Conservation (phyloP, 2,113 vertebrate genomes). For the Psilopogon haemacephalus region DNA sequence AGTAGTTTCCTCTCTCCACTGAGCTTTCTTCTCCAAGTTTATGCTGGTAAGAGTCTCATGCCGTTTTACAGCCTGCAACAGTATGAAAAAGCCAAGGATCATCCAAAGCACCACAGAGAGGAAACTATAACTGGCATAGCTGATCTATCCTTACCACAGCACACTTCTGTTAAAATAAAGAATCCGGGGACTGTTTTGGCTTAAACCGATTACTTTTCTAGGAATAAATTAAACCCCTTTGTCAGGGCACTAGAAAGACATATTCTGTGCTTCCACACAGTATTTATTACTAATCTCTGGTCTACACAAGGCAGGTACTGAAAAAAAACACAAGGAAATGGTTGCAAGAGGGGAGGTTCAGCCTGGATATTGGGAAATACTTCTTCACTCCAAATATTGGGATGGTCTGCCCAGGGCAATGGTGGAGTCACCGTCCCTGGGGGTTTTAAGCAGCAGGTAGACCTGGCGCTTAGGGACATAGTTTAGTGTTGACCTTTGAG, state of each 20-base stretch:
- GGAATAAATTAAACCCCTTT: neutral
- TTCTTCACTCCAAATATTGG: no score
- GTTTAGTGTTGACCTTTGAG: no score
- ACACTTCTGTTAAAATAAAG: neutral
- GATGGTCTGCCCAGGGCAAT: no score
- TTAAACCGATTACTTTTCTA: neutral
- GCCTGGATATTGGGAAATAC: no score
- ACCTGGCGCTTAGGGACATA: no score
- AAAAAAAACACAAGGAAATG: neutral
- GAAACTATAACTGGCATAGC: neutral
- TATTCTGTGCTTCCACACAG: neutral
- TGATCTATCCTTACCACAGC: neutral
- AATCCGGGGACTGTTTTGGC: neutral
- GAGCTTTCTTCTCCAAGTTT: conserved; percentile 88
- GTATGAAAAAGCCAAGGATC: neutral
- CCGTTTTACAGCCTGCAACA: conserved; percentile 77
- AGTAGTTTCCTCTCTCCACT: conserved; percentile 64
- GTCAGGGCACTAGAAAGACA: neutral
- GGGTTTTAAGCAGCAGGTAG: no score
- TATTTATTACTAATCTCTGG: neutral
- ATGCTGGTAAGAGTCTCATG: conserved; percentile 76
- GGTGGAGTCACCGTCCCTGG: no score
- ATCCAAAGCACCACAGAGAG: neutral
- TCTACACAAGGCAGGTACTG: neutral
- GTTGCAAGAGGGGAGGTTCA: no score